Base-by-base conservation (phyloP, 2,797 vertebrate genomes). In the Leptatherina wallacei region DNA sequence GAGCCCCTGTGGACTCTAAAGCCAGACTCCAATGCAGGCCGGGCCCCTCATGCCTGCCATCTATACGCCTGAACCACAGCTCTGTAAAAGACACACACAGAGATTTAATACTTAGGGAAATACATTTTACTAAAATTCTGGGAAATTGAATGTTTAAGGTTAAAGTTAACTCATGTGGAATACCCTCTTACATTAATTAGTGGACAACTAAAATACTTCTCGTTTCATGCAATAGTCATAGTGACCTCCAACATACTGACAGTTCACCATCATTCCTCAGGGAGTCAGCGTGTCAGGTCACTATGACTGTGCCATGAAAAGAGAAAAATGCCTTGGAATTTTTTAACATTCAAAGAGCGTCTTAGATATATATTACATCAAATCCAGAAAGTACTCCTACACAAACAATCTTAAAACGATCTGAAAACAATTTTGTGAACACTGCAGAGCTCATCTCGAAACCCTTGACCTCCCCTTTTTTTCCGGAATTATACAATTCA, bases 1-100 rank as follows among this genome's bases (percentile, higher is more conserved):
- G 90, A 92, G 92, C 88, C 91, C 91, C 84, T 75, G 87, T 90
- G 91, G 94, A 92, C 94, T 94, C 93, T 95, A 95, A 85, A 95
- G 93, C 92, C 93, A 90, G 90, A 89, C 91, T 93, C 92, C 91
- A 89, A 83, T 86, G 89, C 91, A 94, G 93, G 89, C 91, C 81
- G 81, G 90, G 83, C 91, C 93, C 93, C 92, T 92, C 87, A 86
- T 89, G 86, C 92, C 94, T 94, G 93, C 94, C 93, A 94, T 93
- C 93, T 92, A 94, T 93, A 94, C 92, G 88, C 89, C 85, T 89
- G 86, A 94, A 92, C 85, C 77, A 82, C 84, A 84, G 85, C 78
- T 85, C 90, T 91, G 84, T 11, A 88, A 90, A 60, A 88, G 72
- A 86, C 63, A 84, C n/a, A 57, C 2, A 59, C 4, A 22, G n/a